A percentile compares a stretch with the other conserved stretches of the same genome.
phyloP scores from a whole-genome alignment of 2,888 invertebrate species.

The Diachrysia chrysitis region DNA sequence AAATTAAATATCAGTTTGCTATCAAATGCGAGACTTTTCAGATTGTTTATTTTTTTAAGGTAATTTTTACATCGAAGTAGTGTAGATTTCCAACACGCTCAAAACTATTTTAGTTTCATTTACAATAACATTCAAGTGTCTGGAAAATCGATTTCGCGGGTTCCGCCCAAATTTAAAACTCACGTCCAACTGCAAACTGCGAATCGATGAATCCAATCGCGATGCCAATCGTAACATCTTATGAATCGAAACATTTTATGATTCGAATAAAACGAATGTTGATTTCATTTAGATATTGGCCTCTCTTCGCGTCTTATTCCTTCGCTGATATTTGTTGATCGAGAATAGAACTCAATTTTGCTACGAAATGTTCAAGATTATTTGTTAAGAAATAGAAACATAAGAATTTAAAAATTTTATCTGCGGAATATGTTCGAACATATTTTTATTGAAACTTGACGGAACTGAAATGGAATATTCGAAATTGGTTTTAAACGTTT shows the following conservation, averaged over 20 bases:
- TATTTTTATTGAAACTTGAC: not conserved
- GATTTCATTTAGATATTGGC: slow-evolving; percentile 61
- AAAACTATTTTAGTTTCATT: not conserved
- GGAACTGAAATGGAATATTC: not conserved
- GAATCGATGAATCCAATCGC: slow-evolving; percentile 58
- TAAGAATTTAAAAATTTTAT: not conserved
- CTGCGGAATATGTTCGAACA: not conserved
- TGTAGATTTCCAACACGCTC: not conserved
- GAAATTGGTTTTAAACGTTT: not conserved
- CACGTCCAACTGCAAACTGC: slow-evolving; percentile 54
- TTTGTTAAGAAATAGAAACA: not conserved
- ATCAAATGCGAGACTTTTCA: not conserved
- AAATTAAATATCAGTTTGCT: too few species aligned
- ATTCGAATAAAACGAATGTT: slow-evolving; percentile 53
- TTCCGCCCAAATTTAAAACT: slow-evolving; percentile 61
- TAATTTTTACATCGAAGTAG: not conserved
- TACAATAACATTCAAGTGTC: slow-evolving; percentile 3
- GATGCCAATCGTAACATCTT: slow-evolving; percentile 55
- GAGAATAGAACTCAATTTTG: slow-evolving; percentile 38
- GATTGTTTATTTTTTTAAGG: too few species aligned
- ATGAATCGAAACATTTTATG: slow-evolving; percentile 53
- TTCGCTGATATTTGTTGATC: slow-evolving; percentile 49
- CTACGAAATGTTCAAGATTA: slow-evolving; percentile 28
- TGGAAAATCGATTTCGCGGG: slow-evolving; percentile 21
- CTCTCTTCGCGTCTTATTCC: slow-evolving; percentile 52